phyloP scores from a whole-genome alignment of 2,797 vertebrate genomes.

The Bufotes viridis region DNA sequence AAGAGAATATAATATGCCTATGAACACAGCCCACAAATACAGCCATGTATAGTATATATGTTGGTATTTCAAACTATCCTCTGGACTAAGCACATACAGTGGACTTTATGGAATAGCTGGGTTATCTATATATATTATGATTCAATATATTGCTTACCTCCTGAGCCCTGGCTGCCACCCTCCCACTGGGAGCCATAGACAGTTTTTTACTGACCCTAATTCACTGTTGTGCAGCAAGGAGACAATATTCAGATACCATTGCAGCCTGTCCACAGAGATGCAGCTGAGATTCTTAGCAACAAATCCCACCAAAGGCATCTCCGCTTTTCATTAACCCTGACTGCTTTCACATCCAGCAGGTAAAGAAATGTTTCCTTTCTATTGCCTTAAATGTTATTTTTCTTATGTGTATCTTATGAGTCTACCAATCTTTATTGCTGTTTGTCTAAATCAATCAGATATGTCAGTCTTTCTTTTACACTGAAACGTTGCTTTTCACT shows the following conservation, averaged over 20 bases:
- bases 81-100: neutral
- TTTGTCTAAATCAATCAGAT: neutral
- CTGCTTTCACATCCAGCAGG: neutral
- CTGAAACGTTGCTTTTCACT: neutral
- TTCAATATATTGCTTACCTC: neutral
- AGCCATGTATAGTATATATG: neutral
- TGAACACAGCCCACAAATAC: neutral
- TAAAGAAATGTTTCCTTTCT: neutral
- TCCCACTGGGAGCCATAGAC: neutral
- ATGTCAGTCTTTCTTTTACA: neutral
- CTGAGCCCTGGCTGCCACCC: neutral
- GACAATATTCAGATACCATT: neutral
- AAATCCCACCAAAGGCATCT: neutral
- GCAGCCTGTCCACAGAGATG: neutral
- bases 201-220: neutral
- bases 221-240: conserved; percentile 12
- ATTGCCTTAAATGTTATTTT: neutral
- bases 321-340: conserved; percentile 7
- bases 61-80: neutral
- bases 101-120: neutral
- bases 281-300: neutral
- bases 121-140: too few species aligned
- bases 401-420: neutral
- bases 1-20: neutral
- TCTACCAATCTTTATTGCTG: neutral